Conservation (phyloP, 2,797 vertebrate species). For the Adelosebastes latens region DNA sequence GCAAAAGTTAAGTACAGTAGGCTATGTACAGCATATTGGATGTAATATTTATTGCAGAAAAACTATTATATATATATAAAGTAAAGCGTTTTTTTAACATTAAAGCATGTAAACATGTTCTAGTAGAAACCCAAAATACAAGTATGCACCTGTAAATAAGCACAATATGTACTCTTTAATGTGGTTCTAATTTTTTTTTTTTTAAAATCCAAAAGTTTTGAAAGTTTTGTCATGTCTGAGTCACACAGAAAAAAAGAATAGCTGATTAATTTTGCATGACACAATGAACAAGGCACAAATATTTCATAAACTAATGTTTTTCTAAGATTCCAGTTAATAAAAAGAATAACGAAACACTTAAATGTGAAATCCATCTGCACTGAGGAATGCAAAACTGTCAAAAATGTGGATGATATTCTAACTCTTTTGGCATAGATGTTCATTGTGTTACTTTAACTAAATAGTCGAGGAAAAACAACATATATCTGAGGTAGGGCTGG, state of each 20-base stretch:
- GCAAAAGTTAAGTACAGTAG: too few species aligned
- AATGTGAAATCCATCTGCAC: not conserved
- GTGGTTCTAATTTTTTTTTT: not conserved
- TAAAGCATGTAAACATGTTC: too few species aligned
- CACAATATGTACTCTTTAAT: too few species aligned
- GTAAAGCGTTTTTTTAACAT: too few species aligned
- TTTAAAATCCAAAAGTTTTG: not conserved
- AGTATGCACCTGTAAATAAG: too few species aligned
- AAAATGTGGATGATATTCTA: too few species aligned
- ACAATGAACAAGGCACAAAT: not conserved
- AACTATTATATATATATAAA: too few species aligned
- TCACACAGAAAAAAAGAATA: too few species aligned
- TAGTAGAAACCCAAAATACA: too few species aligned
- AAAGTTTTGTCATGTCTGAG: too few species aligned
- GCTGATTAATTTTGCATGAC: too few species aligned
- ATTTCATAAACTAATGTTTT: not conserved
- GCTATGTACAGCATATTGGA: not conserved
- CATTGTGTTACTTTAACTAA: not conserved
- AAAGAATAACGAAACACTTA: not conserved
- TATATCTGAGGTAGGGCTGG: rapidly evolving
- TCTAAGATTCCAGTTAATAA: not conserved
- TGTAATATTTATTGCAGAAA: not conserved
- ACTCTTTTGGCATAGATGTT: not conserved
- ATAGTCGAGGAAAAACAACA: rapidly evolving
- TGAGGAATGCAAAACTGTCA: not conserved